phyloP scores from a whole-genome alignment of 2,797 vertebrate species.

The Cossypha niveicapilla region DNA sequence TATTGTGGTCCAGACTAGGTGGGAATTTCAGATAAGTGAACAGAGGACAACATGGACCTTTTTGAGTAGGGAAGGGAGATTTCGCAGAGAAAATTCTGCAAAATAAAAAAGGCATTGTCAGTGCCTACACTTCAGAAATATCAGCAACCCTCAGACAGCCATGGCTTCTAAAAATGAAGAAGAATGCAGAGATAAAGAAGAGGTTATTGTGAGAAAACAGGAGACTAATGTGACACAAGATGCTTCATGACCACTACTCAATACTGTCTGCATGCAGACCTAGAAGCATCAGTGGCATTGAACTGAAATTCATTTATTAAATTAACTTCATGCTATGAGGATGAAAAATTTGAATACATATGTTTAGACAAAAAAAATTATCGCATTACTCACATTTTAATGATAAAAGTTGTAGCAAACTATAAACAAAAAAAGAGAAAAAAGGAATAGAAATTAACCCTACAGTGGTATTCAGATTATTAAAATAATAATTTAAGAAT shows the following conservation, averaged over 20 bases:
- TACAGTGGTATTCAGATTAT: background rate
- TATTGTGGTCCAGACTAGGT: background rate
- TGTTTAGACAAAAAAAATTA: background rate
- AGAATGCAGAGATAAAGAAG: background rate
- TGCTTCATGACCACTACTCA: background rate
- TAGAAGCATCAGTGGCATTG: background rate
- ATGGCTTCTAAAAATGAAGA: background rate
- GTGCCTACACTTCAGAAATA: background rate
- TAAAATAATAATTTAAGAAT: background rate
- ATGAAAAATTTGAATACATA: background rate
- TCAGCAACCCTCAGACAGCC: background rate
- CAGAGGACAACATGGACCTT: fast-evolving
- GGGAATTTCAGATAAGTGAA: background rate
- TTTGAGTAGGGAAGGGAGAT: background rate
- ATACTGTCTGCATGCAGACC: background rate
- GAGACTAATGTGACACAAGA: background rate
- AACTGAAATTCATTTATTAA: background rate
- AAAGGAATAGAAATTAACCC: background rate
- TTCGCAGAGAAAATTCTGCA: background rate
- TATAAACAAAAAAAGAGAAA: background rate
- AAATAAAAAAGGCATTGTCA: background rate
- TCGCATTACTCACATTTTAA: background rate
- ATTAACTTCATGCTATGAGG: background rate
- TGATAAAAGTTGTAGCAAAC: background rate
- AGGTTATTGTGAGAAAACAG: background rate